Base-by-base conservation (phyloP, 1,140 invertebrate species). In the Chironomus striatipennis region DNA sequence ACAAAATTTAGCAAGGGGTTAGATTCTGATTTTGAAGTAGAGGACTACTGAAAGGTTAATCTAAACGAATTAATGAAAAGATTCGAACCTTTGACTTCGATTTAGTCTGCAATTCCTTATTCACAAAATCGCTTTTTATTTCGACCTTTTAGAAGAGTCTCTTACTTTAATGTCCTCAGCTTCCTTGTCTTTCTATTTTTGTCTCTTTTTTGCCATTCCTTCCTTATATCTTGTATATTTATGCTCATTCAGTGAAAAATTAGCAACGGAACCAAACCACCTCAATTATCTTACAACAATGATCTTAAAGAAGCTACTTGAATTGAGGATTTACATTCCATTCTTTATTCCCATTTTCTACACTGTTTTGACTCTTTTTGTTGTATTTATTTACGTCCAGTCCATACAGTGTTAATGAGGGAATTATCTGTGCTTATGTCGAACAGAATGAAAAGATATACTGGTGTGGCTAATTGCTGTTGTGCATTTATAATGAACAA, bases 211-310 rank as follows among this genome's bases (percentile, higher is more conserved):
- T 57, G 47, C 9, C 47, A 57, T 10, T n/a, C 10, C 47, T n/a
- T 57, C 47, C 10, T 57, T n/a, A 7, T 18, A 12, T 67, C 8
- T 67, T 67, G 9, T 47, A 43, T 57, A 17, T 70, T 70, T 0
- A 18, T 18, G 17, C 8, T 18, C n/a, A 70, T 2, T 17, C 1
- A 20, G n/a, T 2, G 17, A 67, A 8, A 67, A 67, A 20, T 17
- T 17, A 67, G 64, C 64, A 67, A 20, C 17, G 18, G n/a, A 70
- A 70, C 5, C 20, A 20, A 18, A 17, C 20, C 18, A 70, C 65
- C 65, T 9, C 65, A 70, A 70, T 70, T 70, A 70, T 70, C 7
- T 70, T n/a, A 10, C 65, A 17, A 70, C 20, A 70, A 70, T 70
- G 10, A 21, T 20, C 17, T 70, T 7, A 20, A 70, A 70, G 65